A percentile compares a stretch with the other conserved stretches of the same genome.
Evolutionary conservation across 2,113 vertebrate species (phyloP).

Genomic region (Salvator merianae): DNA sequence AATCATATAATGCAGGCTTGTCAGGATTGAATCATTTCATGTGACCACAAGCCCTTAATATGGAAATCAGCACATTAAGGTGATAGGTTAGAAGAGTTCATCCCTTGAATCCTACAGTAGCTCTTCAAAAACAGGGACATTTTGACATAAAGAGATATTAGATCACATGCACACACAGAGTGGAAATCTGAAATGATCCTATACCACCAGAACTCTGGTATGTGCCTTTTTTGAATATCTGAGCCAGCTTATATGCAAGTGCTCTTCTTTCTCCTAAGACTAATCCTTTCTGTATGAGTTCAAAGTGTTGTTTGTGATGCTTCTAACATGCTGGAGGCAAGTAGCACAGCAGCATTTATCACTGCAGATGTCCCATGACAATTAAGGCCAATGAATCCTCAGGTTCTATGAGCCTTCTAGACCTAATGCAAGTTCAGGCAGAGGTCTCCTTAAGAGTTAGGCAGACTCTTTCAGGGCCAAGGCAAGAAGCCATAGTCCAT

Average conservation of each 20-base stretch:
- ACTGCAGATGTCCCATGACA: too few species aligned
- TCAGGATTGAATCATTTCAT: neutral
- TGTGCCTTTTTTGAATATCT: neutral
- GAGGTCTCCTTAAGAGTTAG: too few species aligned
- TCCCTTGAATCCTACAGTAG: neutral
- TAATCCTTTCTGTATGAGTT: neutral
- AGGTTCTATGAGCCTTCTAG: too few species aligned
- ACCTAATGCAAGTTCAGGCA: too few species aligned
- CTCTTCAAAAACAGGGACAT: neutral
- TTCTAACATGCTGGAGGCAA: too few species aligned
- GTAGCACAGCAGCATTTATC: too few species aligned
- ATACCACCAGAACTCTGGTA: neutral
- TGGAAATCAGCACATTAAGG: neutral
- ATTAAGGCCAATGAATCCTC: too few species aligned
- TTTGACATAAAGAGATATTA: neutral
- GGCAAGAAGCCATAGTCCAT: too few species aligned
- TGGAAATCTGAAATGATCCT: neutral
- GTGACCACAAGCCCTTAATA: neutral
- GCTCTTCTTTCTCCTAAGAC: neutral
- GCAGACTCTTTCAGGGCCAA: too few species aligned
- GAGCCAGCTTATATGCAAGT: neutral
- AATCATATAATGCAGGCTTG: neutral
- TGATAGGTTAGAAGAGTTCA: neutral
- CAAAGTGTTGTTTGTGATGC: neutral
- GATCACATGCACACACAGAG: too few species aligned